phyloP scores from a whole-genome alignment of 2,113 vertebrate species.

The Colius striatus region DNA sequence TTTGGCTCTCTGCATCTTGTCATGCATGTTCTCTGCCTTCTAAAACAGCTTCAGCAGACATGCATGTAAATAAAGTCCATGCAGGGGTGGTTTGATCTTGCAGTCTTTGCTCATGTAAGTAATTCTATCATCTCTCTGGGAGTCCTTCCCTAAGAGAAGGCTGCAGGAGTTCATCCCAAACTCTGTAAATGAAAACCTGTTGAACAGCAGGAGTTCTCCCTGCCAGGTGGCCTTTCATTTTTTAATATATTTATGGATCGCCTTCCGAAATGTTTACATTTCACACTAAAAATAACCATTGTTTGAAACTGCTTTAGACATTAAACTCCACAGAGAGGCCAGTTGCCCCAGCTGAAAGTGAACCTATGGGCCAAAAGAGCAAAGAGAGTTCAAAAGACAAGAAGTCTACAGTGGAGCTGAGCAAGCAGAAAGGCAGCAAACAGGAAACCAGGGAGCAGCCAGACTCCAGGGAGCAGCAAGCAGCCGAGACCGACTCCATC shows the following conservation, averaged over 20 bases:
- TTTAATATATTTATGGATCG: neutral
- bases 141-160: neutral
- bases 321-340: constrained; percentile 70
- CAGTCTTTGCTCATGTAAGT: neutral
- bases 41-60: neutral
- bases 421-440: constrained; percentile 59
- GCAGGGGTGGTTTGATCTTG: neutral
- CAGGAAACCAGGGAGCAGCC: constrained; percentile 64
- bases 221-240: constrained; percentile 1
- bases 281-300: neutral
- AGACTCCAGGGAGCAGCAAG: constrained; percentile 22
- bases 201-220: neutral
- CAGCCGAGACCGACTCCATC: neutral
- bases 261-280: neutral
- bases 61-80: neutral
- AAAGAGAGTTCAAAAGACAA: constrained; percentile 73
- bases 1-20: neutral
- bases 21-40: neutral
- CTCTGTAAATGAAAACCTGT: neutral
- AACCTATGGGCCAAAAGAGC: constrained; percentile 78
- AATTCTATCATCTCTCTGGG: neutral
- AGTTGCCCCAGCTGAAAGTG: constrained; percentile 16
- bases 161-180: neutral
- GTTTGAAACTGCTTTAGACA: constrained; percentile 68
- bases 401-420: constrained; percentile 30